These are phyloP conservation scores for Brachystomella parvula DNA, from an alignment of 1,140 invertebrate species.

Conservation along the genomic window DNA sequence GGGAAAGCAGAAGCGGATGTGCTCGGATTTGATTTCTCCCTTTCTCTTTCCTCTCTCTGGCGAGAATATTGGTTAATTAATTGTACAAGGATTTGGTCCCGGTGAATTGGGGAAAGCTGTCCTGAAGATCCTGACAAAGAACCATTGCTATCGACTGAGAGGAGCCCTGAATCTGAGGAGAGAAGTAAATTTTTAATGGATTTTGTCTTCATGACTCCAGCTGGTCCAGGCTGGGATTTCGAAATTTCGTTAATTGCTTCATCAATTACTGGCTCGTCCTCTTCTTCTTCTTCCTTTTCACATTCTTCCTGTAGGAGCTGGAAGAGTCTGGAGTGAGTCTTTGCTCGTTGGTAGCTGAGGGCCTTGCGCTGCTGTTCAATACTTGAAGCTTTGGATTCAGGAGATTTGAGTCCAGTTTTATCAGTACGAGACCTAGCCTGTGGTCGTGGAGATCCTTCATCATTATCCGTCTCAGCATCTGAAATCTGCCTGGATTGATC, in stretches of 20 bases:
- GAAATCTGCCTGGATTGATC: conserved; percentile 61
- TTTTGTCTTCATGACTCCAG: neutral
- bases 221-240: too few relatives aligned
- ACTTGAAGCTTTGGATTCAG: neutral
- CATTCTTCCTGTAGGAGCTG: conserved; percentile 56
- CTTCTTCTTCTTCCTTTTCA: conserved; percentile 41
- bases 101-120: conserved; percentile 29
- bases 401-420: neutral
- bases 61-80: conserved; percentile 35
- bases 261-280: conserved; percentile 28
- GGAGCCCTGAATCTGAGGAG: conserved; percentile 10
- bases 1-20: conserved; percentile 29
- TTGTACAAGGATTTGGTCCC: conserved; percentile 35
- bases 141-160: conserved; percentile 28
- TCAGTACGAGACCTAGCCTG: too few relatives aligned
- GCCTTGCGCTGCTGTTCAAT: conserved; percentile 43
- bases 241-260: neutral
- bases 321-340: conserved; percentile 62
- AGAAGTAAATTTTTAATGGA: neutral
- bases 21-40: conserved; percentile 8
- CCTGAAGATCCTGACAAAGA: conserved; percentile 35
- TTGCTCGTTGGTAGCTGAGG: conserved; percentile 56
- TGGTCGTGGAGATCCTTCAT: conserved; percentile 40
- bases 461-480: conserved; percentile 57
- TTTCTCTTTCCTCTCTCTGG: conserved; percentile 7